Conservation (phyloP, 2,888 invertebrate genomes). For the Drosophila meridiana region DNA sequence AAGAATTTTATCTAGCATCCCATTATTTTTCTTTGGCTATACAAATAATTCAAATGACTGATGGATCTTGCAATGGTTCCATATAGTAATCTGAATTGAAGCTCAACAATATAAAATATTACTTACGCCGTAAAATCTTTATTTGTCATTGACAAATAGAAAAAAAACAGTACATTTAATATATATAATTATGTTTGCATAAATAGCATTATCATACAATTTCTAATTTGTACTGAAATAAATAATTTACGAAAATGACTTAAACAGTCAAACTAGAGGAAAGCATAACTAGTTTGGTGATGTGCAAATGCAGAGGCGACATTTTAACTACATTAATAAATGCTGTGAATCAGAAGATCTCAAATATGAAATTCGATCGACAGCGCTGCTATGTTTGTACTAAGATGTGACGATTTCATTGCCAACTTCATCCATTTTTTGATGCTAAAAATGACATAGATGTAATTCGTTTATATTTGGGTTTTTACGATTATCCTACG, state of each 20-base stretch:
- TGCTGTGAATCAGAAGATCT: slow-evolving; percentile 10
- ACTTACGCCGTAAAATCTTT: slow-evolving; percentile 25
- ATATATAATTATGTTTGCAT: slow-evolving; percentile 22
- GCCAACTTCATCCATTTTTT: neutral
- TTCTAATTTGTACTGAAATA: slow-evolving; percentile 4
- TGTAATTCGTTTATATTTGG: neutral
- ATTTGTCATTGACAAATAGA: slow-evolving; percentile 34
- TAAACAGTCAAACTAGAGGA: neutral
- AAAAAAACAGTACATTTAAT: slow-evolving; percentile 1
- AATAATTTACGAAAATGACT: slow-evolving; percentile 16
- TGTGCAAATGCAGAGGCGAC: slow-evolving; percentile 12
- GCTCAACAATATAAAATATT: slow-evolving; percentile 2
- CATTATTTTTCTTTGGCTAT: slow-evolving; percentile 6
- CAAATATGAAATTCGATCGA: slow-evolving; percentile 1
- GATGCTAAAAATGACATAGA: neutral
- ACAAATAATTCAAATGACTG: too few species aligned
- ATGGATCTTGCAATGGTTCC: too few species aligned
- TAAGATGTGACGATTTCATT: slow-evolving; percentile 2
- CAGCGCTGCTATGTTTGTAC: slow-evolving; percentile 5
- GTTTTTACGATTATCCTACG: neutral
- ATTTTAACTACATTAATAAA: slow-evolving; percentile 31
- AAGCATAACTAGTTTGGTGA: slow-evolving; percentile 9
- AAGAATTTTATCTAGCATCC: slow-evolving; percentile 53
- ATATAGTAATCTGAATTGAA: neutral
- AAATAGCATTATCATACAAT: slow-evolving; percentile 36